Evolutionary conservation across 2,888 invertebrate species (phyloP).

Genomic region (Elegia similella): DNA sequence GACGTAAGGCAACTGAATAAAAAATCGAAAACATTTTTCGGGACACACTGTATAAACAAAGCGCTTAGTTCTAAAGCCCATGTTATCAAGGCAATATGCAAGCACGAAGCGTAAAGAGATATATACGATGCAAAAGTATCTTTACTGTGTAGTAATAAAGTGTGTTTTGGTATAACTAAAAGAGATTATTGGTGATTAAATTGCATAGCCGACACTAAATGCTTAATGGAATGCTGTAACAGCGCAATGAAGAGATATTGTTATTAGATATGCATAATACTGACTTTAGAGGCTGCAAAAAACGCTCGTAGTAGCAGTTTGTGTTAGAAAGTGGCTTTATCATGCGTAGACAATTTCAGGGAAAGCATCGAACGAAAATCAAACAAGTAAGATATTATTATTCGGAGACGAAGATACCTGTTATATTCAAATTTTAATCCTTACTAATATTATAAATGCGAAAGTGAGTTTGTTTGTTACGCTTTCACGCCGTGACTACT

Average conservation of each 20-base stretch:
- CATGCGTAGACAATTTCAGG: neutral
- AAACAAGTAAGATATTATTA: too few relatives aligned
- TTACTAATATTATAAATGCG: too few relatives aligned
- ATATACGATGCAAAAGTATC: neutral
- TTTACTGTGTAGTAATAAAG: conserved; percentile 1
- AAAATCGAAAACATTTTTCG: too few relatives aligned
- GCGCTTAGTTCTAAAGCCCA: neutral
- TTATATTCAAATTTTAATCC: too few relatives aligned
- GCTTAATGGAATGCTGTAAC: conserved; percentile 24
- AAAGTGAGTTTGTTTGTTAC: too few relatives aligned
- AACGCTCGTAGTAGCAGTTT: neutral
- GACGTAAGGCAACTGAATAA: too few relatives aligned
- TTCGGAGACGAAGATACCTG: too few relatives aligned
- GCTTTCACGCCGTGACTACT: too few relatives aligned
- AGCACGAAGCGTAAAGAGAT: neutral
- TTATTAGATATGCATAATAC: conserved; percentile 21
- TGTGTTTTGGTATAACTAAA: neutral
- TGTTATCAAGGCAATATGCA: neutral
- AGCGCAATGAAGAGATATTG: conserved; percentile 26
- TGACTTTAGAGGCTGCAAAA: conserved; percentile 6
- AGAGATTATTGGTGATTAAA: conserved; percentile 2
- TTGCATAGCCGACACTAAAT: conserved; percentile 19
- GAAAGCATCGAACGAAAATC: too few relatives aligned
- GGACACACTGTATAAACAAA: neutral
- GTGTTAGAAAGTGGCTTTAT: neutral